A percentile compares a stretch with the other conserved stretches of the same genome.
These are phyloP conservation scores for Apostichopus californicus DNA, from an alignment of 35 echinoderm and acorn worm genomes.

Conservation along the genomic window DNA sequence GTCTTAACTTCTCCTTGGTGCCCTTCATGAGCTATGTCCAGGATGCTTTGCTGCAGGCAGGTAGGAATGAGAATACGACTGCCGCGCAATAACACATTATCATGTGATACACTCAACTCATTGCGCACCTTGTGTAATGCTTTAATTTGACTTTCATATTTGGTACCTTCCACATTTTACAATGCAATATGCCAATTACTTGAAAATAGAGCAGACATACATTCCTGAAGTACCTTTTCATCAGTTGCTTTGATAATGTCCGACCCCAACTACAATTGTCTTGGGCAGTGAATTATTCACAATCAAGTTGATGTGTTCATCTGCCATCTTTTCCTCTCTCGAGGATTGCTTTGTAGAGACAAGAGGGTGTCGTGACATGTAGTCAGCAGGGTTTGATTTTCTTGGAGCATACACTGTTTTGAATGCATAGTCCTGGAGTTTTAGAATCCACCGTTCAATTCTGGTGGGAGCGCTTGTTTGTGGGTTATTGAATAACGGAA, in stretches of 20 bases:
- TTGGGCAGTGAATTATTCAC: neutral
- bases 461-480: constrained; percentile 68
- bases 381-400: constrained; percentile 67
- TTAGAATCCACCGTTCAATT: constrained; percentile 73
- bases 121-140: neutral
- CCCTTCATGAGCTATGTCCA: too few relatives aligned
- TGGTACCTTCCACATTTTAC: too few relatives aligned
- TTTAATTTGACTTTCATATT: too few relatives aligned
- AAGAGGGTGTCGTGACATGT: constrained; percentile 57
- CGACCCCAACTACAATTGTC: constrained; percentile 32
- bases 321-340: constrained; percentile 59
- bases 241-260: too few relatives aligned
- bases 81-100: neutral
- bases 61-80: neutral
- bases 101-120: neutral
- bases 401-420: constrained; percentile 37
- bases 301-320: constrained; percentile 35
- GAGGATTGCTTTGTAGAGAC: neutral
- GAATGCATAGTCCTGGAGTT: constrained; percentile 62
- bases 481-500: constrained; percentile 76
- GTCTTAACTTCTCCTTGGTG: too few relatives aligned
- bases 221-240: too few relatives aligned
- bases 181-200: neutral
- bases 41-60: too few relatives aligned
- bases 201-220: too few relatives aligned